Base-by-base conservation (phyloP, 2,888 invertebrate species). In the Andrena dorsata region DNA sequence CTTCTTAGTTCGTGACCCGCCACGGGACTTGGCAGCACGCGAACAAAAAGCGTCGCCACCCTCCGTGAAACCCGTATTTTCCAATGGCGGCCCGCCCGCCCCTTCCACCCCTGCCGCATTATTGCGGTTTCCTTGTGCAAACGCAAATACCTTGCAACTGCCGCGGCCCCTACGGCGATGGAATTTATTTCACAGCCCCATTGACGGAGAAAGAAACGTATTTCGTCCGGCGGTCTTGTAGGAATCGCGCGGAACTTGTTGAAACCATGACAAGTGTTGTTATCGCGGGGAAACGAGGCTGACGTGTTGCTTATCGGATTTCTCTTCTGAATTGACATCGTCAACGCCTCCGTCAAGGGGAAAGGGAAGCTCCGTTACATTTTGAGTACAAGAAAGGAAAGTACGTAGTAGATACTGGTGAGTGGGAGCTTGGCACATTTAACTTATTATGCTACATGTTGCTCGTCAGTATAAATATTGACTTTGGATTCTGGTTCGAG, bases 91-190 rank as follows among this genome's bases (percentile, higher is more conserved):
- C 26, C 32, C 49, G 13, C 41, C 68, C 56, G 2, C 53, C n/a
- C n/a, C 49, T 13, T 5, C 10, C 32, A 13, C 70, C 56, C 74
- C 56, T 28, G 49, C 10, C 66, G 82, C 82, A 77, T 83, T 83
- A 82, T 83, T 77, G 83, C 71, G 82, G 77, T 77, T 82, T 82
- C 82, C 76, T 66, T 60, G 66, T 63, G 71, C 68, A 74, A 76
- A 76, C 70, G 77, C 76, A 83, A 83, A 73, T 82, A 71, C 77
- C 73, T 51, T 47, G 71, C 58, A 60, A 76, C 71, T 63, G 72
- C 26, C 53, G 56, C 47, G 51, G 28, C 64, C 70, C 70, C 60
- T 66, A 16, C 28, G 49, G 41, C 71, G n/a, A 71, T 26, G 69
- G 76, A 82, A 83, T 83, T 83, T 83, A 76, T 83, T 82, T 82